Base-by-base conservation (phyloP, 2,113 vertebrate species). In the Rhizomys pruinosus region DNA sequence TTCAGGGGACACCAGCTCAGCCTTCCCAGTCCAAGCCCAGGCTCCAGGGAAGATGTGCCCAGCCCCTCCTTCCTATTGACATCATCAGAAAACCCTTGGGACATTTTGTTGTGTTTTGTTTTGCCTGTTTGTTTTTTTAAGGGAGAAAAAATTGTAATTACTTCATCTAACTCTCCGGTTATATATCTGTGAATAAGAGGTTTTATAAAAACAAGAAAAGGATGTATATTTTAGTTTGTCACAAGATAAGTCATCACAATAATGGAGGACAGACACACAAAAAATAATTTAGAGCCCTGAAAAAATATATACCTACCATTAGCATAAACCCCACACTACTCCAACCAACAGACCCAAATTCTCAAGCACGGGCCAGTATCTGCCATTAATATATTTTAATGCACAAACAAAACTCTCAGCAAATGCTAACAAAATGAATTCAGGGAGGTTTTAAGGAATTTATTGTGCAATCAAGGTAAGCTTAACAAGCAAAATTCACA, bases 131-230 rank as follows among this genome's bases (percentile, higher is more conserved):
- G n/a, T n/a, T n/a, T n/a, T n/a, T n/a, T n/a, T n/a, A n/a, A n/a
- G n/a, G n/a, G n/a, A n/a, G n/a, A n/a, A n/a, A n/a, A n/a, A n/a
- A n/a, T n/a, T 98, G 97, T 98, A 96, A 97, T 97, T 97, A 97
- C 97, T 98, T 97, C 97, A 90, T 95, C 97, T 92, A 52, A 77
- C 96, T 95, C 96, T 97, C 96, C 96, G 93, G 1, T 92, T 94
- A 92, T 97, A 88, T 97, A 94, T 97, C 98, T 98, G 98, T 98
- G 98, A 97, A 98, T 97, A 97, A 97, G 97, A 93, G 93, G 93
- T 95, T 98, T 97, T 95, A 96, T 96, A 92, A 91, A n/a, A 91
- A 91, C 0, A 2, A 93, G 93, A 84, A 96, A 96, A 90, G 64
- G 94, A 93, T 96, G 97, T 97, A 93, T 97, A 96, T 98, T 97